Evolutionary conservation across 2,888 invertebrate species (phyloP).

Genomic region (Spisula solida): DNA sequence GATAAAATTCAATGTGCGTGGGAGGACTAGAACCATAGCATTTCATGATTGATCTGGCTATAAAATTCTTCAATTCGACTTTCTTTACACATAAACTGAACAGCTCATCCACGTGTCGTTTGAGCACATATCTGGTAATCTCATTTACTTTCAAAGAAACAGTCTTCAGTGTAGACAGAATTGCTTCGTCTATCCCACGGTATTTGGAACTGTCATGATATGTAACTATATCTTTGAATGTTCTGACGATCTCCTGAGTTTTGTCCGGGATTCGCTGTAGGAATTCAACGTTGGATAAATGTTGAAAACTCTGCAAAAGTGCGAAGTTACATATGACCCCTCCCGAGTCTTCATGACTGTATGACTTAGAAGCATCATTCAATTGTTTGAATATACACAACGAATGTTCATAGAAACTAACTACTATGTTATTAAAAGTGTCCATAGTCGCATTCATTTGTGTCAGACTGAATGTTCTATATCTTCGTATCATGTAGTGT

Average conservation of each 20-base stretch:
- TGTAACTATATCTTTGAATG: not conserved
- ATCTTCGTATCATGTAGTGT: slow-evolving; percentile 30
- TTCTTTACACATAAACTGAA: slow-evolving; percentile 19
- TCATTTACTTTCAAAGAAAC: not conserved
- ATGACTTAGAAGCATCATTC: slow-evolving; percentile 29
- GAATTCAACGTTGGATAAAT: not conserved
- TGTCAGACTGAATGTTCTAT: not conserved
- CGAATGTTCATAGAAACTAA: not conserved
- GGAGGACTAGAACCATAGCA: slow-evolving; percentile 16
- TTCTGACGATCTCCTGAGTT: not conserved
- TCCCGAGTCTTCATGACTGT: slow-evolving; percentile 33
- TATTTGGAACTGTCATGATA: slow-evolving; percentile 25
- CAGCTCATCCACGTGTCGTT: not conserved
- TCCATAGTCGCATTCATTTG: not conserved
- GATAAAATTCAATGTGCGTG: slow-evolving; percentile 18
- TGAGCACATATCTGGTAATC: slow-evolving; percentile 32
- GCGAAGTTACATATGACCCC: slow-evolving; percentile 40
- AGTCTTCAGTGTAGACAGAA: not conserved
- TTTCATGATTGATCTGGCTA: not conserved
- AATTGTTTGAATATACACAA: not conserved
- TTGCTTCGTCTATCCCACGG: slow-evolving; percentile 2
- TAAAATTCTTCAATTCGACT: slow-evolving; percentile 20
- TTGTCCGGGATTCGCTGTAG: not conserved
- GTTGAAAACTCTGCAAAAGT: slow-evolving; percentile 22
- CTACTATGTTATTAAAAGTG: not conserved